phyloP scores from a whole-genome alignment of 1,140 invertebrate genomes.

The Drosophila mauritiana region DNA sequence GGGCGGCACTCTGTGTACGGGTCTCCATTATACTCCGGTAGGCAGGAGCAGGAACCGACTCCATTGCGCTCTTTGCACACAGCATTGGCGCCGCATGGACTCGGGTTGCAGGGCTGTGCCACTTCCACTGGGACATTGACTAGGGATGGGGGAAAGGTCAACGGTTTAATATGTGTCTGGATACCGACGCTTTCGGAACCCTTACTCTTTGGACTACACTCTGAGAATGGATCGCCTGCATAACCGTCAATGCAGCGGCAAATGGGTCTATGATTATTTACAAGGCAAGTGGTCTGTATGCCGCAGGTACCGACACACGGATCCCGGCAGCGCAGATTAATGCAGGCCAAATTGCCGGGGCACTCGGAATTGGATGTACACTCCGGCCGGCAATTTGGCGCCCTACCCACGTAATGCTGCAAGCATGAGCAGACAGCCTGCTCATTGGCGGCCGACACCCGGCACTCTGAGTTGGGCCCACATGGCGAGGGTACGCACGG shows the following conservation, averaged over 20 bases:
- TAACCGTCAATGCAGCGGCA: constrained; percentile 90
- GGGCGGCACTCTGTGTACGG: constrained; percentile 90
- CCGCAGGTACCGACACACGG: constrained; percentile 92
- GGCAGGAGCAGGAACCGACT: constrained; percentile 89
- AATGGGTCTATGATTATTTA: constrained; percentile 90
- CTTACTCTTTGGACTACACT: constrained; percentile 86
- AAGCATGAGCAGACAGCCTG: constrained; percentile 91
- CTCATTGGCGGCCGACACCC: constrained; percentile 86
- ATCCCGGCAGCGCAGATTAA: constrained; percentile 90
- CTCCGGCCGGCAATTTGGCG: constrained; percentile 91
- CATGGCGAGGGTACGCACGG: constrained; percentile 92
- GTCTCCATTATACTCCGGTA: constrained; percentile 90
- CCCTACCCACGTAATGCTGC: constrained; percentile 89
- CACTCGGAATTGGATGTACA: constrained; percentile 92
- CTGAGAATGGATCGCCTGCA: constrained; percentile 91
- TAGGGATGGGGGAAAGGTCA: constrained; percentile 23
- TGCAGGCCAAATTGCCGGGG: constrained; percentile 89
- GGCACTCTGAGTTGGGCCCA: constrained; percentile 92
- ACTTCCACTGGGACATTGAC: constrained; percentile 85
- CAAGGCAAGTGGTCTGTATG: constrained; percentile 88
- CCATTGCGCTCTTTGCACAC: constrained; percentile 91
- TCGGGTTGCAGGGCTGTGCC: constrained; percentile 89
- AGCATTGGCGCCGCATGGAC: constrained; percentile 92
- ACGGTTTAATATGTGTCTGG: constrained; percentile 17
- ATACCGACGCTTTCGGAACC: background rate